Evolutionary conservation across 2,888 invertebrate species (phyloP), one percentile per base, ranked within the genome.

Genomic region (Torymus tubicola): DNA sequence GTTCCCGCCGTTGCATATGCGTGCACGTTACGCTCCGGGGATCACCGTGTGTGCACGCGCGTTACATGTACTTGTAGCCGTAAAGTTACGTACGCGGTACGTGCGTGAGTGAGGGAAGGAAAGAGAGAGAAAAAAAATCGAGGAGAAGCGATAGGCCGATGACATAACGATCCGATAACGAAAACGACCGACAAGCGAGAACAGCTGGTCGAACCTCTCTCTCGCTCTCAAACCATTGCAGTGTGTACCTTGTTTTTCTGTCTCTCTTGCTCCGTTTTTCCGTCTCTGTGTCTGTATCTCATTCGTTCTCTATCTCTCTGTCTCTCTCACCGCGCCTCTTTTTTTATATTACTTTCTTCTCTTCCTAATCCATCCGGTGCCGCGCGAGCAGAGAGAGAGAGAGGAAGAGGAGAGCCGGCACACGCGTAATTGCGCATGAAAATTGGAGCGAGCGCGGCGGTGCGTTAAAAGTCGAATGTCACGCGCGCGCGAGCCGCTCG

Each of bases 81-180:
- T 58, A 60, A 18, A 52, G 24, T 73, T 55, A 18, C 24, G 58
- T 52, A 69, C 31, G 74, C 58, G 52, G 58, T 68, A 21, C 60
- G 75, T 58, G 60, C 53, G 52, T 42, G 55, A 11, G 58, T 13
- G 11, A 21, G 12, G 31, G 24, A 68, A 53, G 42, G 24, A 57
- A 53, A 71, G 63, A 55, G 70, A 31, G 69, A 79, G 67, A 76
- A 58, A 67, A 64, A 78, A 71, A 73, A 65, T 68, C 53, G 76
- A 24, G 53, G 78, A 76, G 74, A 65, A 52, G 16, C 68, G 78
- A 76, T 71, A 72, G 78, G 64, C 81, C 68, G 73, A 74, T 72
- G 77, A 72, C 82, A 81, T 69, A 71, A 79, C 79, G 77, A 63
- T 75, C 80, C 71, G 80, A 80, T 80, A 80, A 67, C 71, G 71